Conservation (phyloP, 64 coral and sea anemone genomes). For the Porites lutea region DNA sequence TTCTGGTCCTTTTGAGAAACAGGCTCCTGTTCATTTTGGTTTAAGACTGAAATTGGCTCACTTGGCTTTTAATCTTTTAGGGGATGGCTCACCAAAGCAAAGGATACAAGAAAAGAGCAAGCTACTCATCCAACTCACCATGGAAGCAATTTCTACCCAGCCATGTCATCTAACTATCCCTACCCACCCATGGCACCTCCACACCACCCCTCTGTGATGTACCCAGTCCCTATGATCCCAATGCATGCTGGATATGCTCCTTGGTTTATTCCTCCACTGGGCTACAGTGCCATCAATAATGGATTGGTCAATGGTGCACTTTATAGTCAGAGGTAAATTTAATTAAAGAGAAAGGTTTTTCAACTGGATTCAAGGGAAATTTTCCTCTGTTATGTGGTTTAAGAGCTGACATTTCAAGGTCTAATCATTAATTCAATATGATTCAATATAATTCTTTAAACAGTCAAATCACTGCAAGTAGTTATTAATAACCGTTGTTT, state of each 20-base stretch:
- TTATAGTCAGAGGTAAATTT: background rate
- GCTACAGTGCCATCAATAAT: background rate
- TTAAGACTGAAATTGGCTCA: too few species aligned
- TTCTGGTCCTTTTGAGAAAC: too few species aligned
- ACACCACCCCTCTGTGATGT: conserved; percentile 49
- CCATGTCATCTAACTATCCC: conserved; percentile 14
- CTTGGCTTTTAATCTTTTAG: background rate
- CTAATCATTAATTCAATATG: too few species aligned
- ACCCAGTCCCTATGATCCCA: conserved; percentile 54
- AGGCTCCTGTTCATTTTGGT: too few species aligned
- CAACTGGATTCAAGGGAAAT: too few species aligned
- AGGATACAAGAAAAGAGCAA: background rate
- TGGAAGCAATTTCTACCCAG: background rate
- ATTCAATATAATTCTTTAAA: too few species aligned
- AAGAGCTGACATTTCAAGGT: too few species aligned
- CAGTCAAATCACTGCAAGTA: background rate
- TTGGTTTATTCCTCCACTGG: background rate
- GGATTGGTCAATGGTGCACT: background rate
- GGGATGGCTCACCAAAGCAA: background rate
- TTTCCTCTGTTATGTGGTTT: too few species aligned
- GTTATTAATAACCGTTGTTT: too few species aligned
- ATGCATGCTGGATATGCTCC: conserved; percentile 63
- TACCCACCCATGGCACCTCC: background rate
- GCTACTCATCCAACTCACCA: background rate
- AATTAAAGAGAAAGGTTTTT: too few species aligned